phyloP scores from a whole-genome alignment of 2,888 invertebrate genomes.

The Mimachlamys varia region DNA sequence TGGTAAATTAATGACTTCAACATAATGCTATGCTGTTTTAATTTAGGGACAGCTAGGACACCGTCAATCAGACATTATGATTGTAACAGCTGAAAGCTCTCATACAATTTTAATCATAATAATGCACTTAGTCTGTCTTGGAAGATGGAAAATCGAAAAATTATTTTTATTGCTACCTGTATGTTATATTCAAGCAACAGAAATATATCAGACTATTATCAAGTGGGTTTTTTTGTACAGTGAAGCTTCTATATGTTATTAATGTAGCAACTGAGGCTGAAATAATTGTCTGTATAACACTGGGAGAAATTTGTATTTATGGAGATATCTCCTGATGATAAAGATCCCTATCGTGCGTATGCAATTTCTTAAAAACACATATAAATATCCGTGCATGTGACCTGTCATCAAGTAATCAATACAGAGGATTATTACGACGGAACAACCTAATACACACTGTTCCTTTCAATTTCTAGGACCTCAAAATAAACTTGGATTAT shows the following conservation, averaged over 20 bases:
- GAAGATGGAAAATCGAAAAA: too few relatives aligned
- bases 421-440: neutral
- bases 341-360: slow-evolving; percentile 4
- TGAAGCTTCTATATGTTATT: neutral
- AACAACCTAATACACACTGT: neutral
- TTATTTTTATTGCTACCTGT: too few relatives aligned
- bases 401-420: slow-evolving; percentile 23
- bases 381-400: slow-evolving; percentile 31
- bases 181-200: too few relatives aligned
- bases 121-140: too few relatives aligned
- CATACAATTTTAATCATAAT: too few relatives aligned
- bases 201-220: too few relatives aligned
- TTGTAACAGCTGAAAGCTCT: too few relatives aligned
- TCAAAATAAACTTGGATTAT: neutral
- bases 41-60: too few relatives aligned
- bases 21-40: too few relatives aligned
- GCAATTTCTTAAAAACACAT: slow-evolving; percentile 32
- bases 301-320: neutral
- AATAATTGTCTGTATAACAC: neutral
- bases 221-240: too few relatives aligned
- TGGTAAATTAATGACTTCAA: too few relatives aligned
- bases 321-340: neutral
- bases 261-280: neutral
- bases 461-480: neutral
- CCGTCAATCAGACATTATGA: too few relatives aligned